Evolutionary conservation across 2,797 vertebrate species (phyloP), one percentile per base, ranked within the genome.

Genomic region (Sebastolobus alascanus): DNA sequence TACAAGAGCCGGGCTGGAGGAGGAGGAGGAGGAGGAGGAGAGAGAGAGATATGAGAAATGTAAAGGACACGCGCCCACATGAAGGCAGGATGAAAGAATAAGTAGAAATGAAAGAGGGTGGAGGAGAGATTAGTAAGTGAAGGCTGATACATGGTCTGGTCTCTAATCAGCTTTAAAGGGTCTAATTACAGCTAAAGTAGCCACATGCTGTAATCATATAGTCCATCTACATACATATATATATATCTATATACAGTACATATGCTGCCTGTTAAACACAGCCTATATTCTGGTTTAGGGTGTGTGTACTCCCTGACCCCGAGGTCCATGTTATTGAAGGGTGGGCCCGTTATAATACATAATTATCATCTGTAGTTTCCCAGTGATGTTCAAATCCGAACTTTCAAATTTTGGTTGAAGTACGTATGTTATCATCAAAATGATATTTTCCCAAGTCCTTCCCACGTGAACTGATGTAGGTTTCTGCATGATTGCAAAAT

Each of bases 121-220:
- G 88, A 90, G 82, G 71, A 89, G 50, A 60, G 46, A 60, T 35
- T 25, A 37, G n/a, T 61, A 70, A 79, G 80, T 84, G 73, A 79
- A 86, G 77, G 74, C 75, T 87, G 65, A 83, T 80, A 56, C 31
- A 84, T 31, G 22, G 56, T 52, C 80, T 80, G 84, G 69, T 75
- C 92, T 94, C 75, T 93, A 90, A 91, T 94, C 86, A 89, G 81
- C 76, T 74, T 66, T 54, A 56, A 67, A 79, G 72, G 79, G n/a
- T 90, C 67, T 89, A 88, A 91, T 90, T 90, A 82, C 40, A 60
- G 40, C 71, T 43, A 33, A 63, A 77, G 29, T 25, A 59, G 65
- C 11, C 43, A 69, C 69, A 83, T 80, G 54, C 79, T 80, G 56
- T 87, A 91, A 89, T 87, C 73, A 84, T 80, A 88, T n/a, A 75